Evolutionary conservation across 1,140 invertebrate genomes (phyloP), one percentile per base, ranked within the genome.

Genomic region (Euglossa dilemma): DNA sequence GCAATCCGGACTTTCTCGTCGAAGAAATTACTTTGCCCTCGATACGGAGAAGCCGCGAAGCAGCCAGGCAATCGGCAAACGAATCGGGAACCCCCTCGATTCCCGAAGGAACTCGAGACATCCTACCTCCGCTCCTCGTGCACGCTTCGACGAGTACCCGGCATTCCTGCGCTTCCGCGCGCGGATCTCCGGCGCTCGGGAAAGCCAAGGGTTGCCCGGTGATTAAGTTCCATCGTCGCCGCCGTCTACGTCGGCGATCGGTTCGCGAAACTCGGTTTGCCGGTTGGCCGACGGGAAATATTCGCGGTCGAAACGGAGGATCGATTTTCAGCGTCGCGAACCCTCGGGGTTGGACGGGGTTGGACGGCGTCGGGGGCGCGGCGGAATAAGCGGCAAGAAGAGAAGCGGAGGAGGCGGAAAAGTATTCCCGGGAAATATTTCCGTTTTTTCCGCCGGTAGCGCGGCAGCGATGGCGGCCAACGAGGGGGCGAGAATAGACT

Each of bases 401-500:
- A 57, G 80, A 61, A 71, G 85, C 67, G 70, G 80, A 74, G 86
- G 86, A 74, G 89, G 87, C 79, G 86, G 89, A 92, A 91, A 93
- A 93, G 91, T 93, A 94, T 93, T 93, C 87, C 25, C 73, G 89
- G 90, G 89, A 92, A 94, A 94, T 94, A 93, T 93, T 93, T 93
- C 88, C 91, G 87, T 92, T 91, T 93, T 93, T 91, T 91, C 57
- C 71, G 56, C 43, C 18, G 72, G 75, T 66, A 66, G 85, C 70
- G 36, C 72, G 18, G 66, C 67, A 23, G 69, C 47, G 25, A 16
- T 54, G 50, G 47, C 28, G 84, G 71, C 56, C 86, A 87, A 76
- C 78, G 83, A 84, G 81, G 89, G 87, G 89, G 85, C 74, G 84
- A 88, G 90, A 84, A 91, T 90, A 87, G 90, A 90, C 89, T 91